These are phyloP conservation scores for Scolopax mira DNA, from an alignment of 2,113 vertebrate species.

Conservation along the genomic window DNA sequence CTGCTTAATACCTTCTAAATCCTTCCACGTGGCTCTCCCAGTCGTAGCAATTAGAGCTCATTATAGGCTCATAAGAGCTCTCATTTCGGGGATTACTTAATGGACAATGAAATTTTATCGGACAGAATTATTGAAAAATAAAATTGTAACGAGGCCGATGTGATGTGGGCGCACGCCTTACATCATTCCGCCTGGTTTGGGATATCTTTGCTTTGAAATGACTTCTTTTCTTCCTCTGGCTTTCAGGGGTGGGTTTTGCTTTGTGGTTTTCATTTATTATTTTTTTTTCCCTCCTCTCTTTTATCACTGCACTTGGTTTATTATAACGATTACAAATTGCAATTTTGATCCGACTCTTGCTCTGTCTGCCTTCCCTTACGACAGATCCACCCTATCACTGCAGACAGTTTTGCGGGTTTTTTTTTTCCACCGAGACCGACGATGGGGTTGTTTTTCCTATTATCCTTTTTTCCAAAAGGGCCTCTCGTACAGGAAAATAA, in stretches of 20 bases:
- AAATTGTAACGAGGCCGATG: conserved; percentile 82
- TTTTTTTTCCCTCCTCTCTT: background rate
- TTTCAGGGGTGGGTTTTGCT: background rate
- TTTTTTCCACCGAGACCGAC: background rate
- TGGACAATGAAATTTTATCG: conserved; percentile 97
- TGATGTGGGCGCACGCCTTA: conserved; percentile 80
- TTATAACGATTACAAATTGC: conserved; percentile 87
- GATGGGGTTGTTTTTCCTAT: background rate
- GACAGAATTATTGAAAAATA: conserved; percentile 95
- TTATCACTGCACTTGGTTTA: conserved; percentile 75
- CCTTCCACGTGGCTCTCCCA: conserved; percentile 99
- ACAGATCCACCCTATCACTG: background rate
- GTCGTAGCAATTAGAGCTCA: conserved; percentile 98
- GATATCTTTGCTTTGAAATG: conserved; percentile 63
- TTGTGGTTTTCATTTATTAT: background rate
- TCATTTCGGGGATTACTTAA: conserved; percentile 98
- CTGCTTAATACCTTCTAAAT: conserved; percentile 98
- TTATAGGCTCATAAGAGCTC: conserved; percentile 99
- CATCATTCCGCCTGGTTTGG: conserved; percentile 82
- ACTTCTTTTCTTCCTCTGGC: conserved; percentile 44
- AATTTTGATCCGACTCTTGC: conserved; percentile 76
- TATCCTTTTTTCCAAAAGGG: background rate
- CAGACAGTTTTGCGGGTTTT: background rate
- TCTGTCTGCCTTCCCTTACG: conserved; percentile 2
- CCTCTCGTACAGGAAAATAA: background rate